phyloP scores from a whole-genome alignment of 2,113 vertebrate species.

The Turdus rufiventris region DNA sequence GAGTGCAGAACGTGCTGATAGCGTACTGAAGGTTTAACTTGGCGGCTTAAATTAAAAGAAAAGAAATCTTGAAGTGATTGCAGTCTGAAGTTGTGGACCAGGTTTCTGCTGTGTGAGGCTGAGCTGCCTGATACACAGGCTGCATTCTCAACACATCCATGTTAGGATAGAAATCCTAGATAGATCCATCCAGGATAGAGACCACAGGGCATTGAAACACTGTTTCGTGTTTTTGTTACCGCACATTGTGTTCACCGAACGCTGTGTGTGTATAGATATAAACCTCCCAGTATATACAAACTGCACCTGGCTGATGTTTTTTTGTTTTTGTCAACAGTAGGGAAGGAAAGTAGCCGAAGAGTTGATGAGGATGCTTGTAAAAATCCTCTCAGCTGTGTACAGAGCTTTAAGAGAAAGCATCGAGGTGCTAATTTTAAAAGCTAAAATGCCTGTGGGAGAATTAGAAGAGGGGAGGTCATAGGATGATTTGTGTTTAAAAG shows the following conservation, averaged over 20 bases:
- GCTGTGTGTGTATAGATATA: accelerated
- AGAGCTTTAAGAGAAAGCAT: not conserved
- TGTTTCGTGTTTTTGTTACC: not conserved
- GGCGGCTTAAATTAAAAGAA: not conserved
- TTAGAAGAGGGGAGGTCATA: not conserved
- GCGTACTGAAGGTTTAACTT: not conserved
- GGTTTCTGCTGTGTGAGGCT: not conserved
- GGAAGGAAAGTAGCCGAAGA: not conserved
- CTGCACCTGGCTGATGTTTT: not conserved
- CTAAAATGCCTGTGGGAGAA: not conserved
- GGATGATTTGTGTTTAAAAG: not conserved
- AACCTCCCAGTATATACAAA: no score
- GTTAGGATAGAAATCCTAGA: no score
- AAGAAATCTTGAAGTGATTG: accelerated
- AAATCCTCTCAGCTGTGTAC: not conserved
- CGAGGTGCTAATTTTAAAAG: not conserved
- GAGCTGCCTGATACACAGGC: no score
- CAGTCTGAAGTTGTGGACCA: not conserved
- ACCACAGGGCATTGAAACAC: not conserved
- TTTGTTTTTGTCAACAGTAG: not conserved
- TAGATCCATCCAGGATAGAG: no score
- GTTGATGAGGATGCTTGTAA: not conserved
- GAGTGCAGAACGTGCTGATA: accelerated
- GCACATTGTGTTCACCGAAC: not conserved
- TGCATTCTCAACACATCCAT: not conserved